phyloP scores from a whole-genome alignment of 2,113 vertebrate species.

The Seriola dumerili region DNA sequence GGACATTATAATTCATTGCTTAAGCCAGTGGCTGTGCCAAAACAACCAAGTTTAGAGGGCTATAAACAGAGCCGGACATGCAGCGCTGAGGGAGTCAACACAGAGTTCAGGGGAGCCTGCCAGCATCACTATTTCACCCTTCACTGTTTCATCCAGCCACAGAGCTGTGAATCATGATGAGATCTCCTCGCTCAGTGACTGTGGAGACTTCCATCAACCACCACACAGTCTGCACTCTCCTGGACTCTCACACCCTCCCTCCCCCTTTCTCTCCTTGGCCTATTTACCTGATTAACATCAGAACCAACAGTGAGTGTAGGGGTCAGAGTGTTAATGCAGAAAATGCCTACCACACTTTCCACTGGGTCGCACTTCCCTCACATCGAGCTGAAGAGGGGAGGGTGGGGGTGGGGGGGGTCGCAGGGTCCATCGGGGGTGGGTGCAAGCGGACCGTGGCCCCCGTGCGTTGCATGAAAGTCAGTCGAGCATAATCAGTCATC shows the following conservation, averaged over 20 bases:
- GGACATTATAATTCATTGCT: constrained; percentile 56
- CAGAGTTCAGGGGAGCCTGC: constrained; percentile 50
- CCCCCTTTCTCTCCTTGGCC: constrained; percentile 23
- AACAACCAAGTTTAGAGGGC: constrained; percentile 57
- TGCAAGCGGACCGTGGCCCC: constrained; percentile 16
- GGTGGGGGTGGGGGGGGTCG: background rate
- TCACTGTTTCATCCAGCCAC: constrained; percentile 23
- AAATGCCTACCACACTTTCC: constrained; percentile 73
- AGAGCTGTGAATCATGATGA: constrained; percentile 52
- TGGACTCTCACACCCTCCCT: constrained; percentile 15
- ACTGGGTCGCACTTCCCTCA: constrained; percentile 30
- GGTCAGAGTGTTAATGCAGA: constrained; percentile 70
- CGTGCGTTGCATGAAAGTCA: constrained; percentile 37
- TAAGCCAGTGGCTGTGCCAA: constrained; percentile 55
- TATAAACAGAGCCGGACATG: constrained; percentile 53
- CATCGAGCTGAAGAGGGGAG: constrained; percentile 7
- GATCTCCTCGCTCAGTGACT: constrained; percentile 34
- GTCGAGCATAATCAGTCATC: constrained; percentile 60
- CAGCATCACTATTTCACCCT: constrained; percentile 50
- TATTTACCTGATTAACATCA: constrained; percentile 67
- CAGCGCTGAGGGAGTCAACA: constrained; percentile 43
- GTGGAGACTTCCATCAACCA: constrained; percentile 38
- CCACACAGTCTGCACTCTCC: constrained; percentile 17
- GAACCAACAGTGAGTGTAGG: constrained; percentile 35
- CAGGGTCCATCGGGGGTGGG: constrained; percentile 4